Evolutionary conservation across 2,888 invertebrate species (phyloP), one percentile per base, ranked within the genome.

Genomic region (Eucriotettix oculatus): DNA sequence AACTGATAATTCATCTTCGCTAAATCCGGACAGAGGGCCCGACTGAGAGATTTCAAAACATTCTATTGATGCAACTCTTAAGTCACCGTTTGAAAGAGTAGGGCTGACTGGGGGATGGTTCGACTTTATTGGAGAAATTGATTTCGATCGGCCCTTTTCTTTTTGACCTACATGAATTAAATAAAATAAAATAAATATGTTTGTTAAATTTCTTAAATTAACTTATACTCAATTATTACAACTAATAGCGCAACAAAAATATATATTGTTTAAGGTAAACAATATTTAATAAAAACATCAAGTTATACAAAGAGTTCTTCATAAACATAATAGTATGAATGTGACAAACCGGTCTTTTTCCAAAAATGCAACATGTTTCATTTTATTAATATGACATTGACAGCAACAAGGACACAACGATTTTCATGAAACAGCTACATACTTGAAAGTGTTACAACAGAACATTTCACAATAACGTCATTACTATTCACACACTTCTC

Each of bases 291-390:
- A 48, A 48, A 56, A 54, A 7, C 29, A 10, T 29, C 10, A 56
- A 40, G 54, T 29, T 40, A 16, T 29, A 11, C 16, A 16, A 29
- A 9, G 16, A 56, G 1, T 29, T 29, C 29, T 29, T 29, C 29
- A 29, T 52, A 52, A 52, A 16, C n/a, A 10, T 10, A 52, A 52
- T 10, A 52, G 16, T 16, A 52, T 10, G 53, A 44, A 56, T 59
- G 54, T 56, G 58, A 57, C 65, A 74, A 79, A 83, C 84, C 82
- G 76, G 83, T 77, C 75, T 83, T 86, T 75, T 83, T 86, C 85
- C 85, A 85, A 76, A 86, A 86, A 74, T 85, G 84, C 72, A 86
- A 80, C 85, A 86, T 86, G 74, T 76, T 78, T 75, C 69, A 71
- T 70, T 16, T 61, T 61, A 63, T 63, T 60, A 57, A 59, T 54